Percentiles rank a stretch among this genome's conserved stretches.
Evolutionary conservation across 2,888 invertebrate species (phyloP).

Genomic region (Colletes collaris): DNA sequence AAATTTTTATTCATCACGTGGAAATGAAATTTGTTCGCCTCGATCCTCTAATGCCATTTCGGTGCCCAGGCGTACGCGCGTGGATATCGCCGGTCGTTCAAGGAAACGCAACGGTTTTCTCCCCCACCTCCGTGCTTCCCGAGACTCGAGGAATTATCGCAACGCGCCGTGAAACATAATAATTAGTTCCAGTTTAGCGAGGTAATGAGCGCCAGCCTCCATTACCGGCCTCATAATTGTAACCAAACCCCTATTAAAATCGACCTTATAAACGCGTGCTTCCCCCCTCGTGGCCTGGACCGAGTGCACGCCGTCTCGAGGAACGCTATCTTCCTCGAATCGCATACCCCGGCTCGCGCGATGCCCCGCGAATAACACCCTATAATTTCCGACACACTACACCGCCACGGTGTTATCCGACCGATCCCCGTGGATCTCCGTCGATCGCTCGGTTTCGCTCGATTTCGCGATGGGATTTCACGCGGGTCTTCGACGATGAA

Average conservation of each 20-base stretch:
- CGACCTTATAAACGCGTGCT: slow-evolving; percentile 76
- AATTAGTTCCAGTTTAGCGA: slow-evolving; percentile 75
- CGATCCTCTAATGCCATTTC: no score
- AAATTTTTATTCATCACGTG: no score
- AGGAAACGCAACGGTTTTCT: slow-evolving; percentile 22
- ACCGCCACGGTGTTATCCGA: slow-evolving; percentile 75
- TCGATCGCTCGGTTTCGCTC: slow-evolving; percentile 76
- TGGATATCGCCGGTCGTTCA: no score
- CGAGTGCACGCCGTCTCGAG: slow-evolving; percentile 16
- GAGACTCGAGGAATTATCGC: slow-evolving; percentile 49
- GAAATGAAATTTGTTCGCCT: no score
- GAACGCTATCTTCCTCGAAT: slow-evolving; percentile 75
- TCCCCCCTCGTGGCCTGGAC: slow-evolving; percentile 15
- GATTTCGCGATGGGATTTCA: slow-evolving; percentile 71
- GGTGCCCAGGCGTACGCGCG: no score
- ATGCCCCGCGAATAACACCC: slow-evolving; percentile 78
- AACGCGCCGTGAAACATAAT: slow-evolving; percentile 72
- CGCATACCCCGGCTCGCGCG: slow-evolving; percentile 75
- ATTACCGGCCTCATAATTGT: slow-evolving; percentile 75
- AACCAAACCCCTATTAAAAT: slow-evolving; percentile 77
- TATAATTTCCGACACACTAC: slow-evolving; percentile 80
- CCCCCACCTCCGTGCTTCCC: not conserved
- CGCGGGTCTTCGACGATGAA: slow-evolving; percentile 14
- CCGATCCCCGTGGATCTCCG: slow-evolving; percentile 75
- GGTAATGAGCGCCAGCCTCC: slow-evolving; percentile 70